Evolutionary conservation across 2,113 vertebrate species (phyloP), one percentile per base, ranked within the genome.

Genomic region (Verasper variegatus): DNA sequence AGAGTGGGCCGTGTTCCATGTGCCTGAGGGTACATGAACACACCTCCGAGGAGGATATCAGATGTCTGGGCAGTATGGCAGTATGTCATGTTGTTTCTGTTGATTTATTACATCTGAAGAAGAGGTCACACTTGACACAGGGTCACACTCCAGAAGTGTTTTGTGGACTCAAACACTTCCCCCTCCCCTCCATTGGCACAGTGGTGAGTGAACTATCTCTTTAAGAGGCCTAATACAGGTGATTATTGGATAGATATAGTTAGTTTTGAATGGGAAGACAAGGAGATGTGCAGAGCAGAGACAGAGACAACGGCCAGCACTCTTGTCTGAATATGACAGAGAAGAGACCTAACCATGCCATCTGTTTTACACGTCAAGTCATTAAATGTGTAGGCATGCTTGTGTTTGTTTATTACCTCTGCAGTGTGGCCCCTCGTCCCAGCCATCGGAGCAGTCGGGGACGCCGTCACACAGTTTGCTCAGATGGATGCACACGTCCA

Each of bases 371-470:
- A 18, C 68, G 37, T 67, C 11, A 4, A 77, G 15, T 14, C 54
- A 59, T 35, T 27, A 37, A 60, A 31, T 31, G 6, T 31, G 31
- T 7, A 31, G 31, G 31, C 31, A 31, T 31, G 31, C 31, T n/a
- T n/a, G 23, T 57, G 12, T 21, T 24, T 14, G 4, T 59, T 54
- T 23, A 51, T 79, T 95, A 99, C 97, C 96, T 94, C 96, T 93
- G 84, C 97, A 98, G 89, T 97, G 96, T 0, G 97, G 78, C 0
- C 97, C 97, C 91, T 99, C 97, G 0, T 99, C 97, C 0, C 96
- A 97, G 72, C 96, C 96, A 0, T 99, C 97, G 0, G 91, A 49
- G 88, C 98, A 99, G 92, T 99, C 97, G 0, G 94, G 94, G 55
- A 95, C 83, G 0, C 96, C 96, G 0, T 99, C 95, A 80, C 98